A percentile compares a stretch with the other conserved stretches of the same genome.
Evolutionary conservation across 2,888 invertebrate species (phyloP).

Genomic region (Cheiracanthium punctorium): DNA sequence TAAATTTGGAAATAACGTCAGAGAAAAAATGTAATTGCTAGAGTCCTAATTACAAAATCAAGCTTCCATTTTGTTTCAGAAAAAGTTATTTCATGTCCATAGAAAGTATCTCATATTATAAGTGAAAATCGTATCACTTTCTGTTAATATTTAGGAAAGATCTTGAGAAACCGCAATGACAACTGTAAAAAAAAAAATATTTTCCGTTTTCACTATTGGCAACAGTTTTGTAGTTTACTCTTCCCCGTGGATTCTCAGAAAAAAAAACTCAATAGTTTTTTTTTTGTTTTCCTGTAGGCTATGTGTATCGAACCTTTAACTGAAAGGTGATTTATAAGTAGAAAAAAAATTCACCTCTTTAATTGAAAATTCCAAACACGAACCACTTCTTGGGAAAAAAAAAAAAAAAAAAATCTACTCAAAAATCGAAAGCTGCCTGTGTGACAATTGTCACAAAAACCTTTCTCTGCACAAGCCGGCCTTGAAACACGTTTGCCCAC

Average conservation of each 20-base stretch:
- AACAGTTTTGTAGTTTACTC: not conserved
- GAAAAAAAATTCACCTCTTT: not conserved
- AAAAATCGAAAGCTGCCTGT: not conserved
- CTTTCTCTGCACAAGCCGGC: not conserved
- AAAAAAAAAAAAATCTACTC: too few species aligned
- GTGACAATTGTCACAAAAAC: constrained; percentile 9
- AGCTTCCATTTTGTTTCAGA: too few species aligned
- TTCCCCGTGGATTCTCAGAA: not conserved
- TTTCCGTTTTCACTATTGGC: too few species aligned
- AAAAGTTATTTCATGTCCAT: too few species aligned
- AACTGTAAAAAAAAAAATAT: too few species aligned
- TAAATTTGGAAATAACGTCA: too few species aligned
- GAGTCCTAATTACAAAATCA: too few species aligned
- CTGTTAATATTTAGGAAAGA: too few species aligned
- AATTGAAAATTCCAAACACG: constrained; percentile 8
- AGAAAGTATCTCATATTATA: too few species aligned
- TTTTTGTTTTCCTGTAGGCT: not conserved
- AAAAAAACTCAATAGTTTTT: not conserved
- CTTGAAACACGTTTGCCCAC: not conserved
- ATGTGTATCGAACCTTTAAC: not conserved
- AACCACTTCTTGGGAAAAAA: not conserved
- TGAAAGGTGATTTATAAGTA: not conserved
- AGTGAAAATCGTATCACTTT: too few species aligned
- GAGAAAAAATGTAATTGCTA: too few species aligned
- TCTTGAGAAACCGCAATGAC: too few species aligned